Evolutionary conservation across 2,797 vertebrate species (phyloP).

Genomic region (Myotis planiceps): DNA sequence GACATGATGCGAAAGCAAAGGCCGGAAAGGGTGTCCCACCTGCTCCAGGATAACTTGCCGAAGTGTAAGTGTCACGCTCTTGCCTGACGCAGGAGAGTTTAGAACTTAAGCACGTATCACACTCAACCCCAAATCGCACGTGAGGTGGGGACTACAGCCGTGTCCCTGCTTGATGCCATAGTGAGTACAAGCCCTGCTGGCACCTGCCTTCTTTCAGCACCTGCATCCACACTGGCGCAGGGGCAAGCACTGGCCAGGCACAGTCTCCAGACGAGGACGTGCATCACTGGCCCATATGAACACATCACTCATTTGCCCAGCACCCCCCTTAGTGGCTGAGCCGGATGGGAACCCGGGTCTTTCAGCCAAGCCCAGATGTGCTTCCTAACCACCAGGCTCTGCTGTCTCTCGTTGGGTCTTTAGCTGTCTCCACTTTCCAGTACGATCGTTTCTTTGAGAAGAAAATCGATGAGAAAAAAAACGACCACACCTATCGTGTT

Average conservation of each 20-base stretch:
- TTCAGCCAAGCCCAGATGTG: background rate
- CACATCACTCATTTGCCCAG: background rate
- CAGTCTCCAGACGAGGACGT: background rate
- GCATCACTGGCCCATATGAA: background rate
- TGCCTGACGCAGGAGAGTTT: background rate
- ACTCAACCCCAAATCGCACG: background rate
- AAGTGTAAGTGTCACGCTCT: conserved; percentile 88
- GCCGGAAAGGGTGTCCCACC: conserved; percentile 93
- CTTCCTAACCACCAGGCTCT: background rate
- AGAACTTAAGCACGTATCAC: background rate
- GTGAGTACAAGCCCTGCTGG: background rate
- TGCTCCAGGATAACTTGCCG: conserved; percentile 97
- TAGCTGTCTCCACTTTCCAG: conserved; percentile 92
- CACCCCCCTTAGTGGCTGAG: background rate
- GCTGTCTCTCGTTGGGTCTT: conserved; percentile 52
- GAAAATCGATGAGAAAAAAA: conserved; percentile 94
- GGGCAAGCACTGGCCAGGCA: background rate
- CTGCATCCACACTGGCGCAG: too few relatives aligned
- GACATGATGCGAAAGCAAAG: conserved; percentile 92
- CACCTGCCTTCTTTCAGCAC: background rate
- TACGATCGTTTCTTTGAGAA: conserved; percentile 96
- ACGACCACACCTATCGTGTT: conserved; percentile 94
- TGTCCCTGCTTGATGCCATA: background rate
- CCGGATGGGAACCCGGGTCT: background rate
- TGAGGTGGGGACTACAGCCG: background rate